These are phyloP conservation scores for Nerophis ophidion DNA, from an alignment of 2,113 vertebrate species.

Conservation along the genomic window DNA sequence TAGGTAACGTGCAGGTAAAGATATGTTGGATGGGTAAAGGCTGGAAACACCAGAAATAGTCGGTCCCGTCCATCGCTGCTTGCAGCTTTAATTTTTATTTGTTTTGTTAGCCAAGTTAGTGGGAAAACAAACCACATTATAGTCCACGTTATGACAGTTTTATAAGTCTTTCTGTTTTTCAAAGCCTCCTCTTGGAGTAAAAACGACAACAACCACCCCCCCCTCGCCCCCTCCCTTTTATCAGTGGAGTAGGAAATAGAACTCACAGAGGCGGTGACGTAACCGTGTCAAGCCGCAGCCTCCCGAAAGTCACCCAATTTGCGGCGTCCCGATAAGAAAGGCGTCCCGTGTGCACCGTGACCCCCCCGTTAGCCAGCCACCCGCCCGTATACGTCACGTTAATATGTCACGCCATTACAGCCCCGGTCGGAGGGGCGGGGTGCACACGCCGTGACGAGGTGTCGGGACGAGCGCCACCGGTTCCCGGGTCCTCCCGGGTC, in stretches of 20 bases:
- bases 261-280: slow-evolving; percentile 34
- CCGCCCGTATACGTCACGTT: slow-evolving; percentile 49
- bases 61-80: too few species aligned
- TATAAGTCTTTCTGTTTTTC: slow-evolving; percentile 15
- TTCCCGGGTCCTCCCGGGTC: slow-evolving; percentile 42
- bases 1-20: too few species aligned
- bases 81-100: too few species aligned
- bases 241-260: slow-evolving; percentile 52
- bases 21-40: too few species aligned
- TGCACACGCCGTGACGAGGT: slow-evolving; percentile 42
- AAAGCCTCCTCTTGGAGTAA: slow-evolving; percentile 4
- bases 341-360: slow-evolving; percentile 1
- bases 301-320: slow-evolving; percentile 48
- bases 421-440: slow-evolving; percentile 15
- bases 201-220: not conserved
- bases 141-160: too few species aligned
- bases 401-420: slow-evolving; percentile 37
- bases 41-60: too few species aligned
- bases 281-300: slow-evolving; percentile 47
- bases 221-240: slow-evolving; percentile 23
- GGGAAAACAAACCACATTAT: too few species aligned
- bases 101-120: too few species aligned
- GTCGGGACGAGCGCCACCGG: slow-evolving; percentile 32
- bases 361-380: slow-evolving; percentile 26
- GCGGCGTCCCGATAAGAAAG: slow-evolving; percentile 14